These are phyloP conservation scores for Ophion ellenae DNA, from an alignment of 2,888 invertebrate species.

Conservation along the genomic window DNA sequence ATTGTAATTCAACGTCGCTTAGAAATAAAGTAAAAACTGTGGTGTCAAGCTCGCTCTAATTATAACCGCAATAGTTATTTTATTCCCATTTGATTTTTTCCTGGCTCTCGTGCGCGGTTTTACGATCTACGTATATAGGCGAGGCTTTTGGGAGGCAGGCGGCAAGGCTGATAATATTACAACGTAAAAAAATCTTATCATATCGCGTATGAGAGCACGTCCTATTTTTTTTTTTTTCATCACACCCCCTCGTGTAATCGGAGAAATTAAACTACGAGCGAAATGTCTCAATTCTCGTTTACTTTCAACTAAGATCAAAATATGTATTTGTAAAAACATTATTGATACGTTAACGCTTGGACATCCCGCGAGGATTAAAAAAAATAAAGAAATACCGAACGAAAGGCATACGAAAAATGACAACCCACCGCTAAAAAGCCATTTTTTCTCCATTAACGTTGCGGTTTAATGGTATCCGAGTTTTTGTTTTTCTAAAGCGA, in stretches of 20 bases:
- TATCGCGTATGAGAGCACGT: conserved; percentile 27
- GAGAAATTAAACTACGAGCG: conserved; percentile 10
- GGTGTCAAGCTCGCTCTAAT: conserved; percentile 65
- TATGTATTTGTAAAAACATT: conserved; percentile 28
- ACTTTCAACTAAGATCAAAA: conserved; percentile 25
- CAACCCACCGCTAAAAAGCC: not conserved
- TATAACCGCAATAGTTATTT: conserved; percentile 63
- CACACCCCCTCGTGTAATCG: not conserved
- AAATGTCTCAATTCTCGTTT: conserved; percentile 18
- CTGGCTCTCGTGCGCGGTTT: conserved; percentile 36
- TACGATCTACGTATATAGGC: conserved; percentile 62
- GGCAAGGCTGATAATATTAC: conserved; percentile 53
- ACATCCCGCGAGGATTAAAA: conserved; percentile 5
- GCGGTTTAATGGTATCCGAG: conserved; percentile 45
- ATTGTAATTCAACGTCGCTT: conserved; percentile 66
- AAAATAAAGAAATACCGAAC: conserved; percentile 1
- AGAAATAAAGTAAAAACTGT: conserved; percentile 69
- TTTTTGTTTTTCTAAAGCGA: conserved; percentile 68
- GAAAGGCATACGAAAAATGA: not conserved
- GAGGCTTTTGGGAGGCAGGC: conserved; percentile 50
- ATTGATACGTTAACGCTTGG: conserved; percentile 12
- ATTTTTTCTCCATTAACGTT: conserved; percentile 54
- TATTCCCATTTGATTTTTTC: conserved; percentile 36
- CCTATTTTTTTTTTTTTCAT: conserved; percentile 9
- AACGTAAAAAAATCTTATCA: conserved; percentile 58